Evolutionary conservation across 2,113 vertebrate species (phyloP), one percentile per base, ranked within the genome.

Genomic region (Takifugu flavidus): DNA sequence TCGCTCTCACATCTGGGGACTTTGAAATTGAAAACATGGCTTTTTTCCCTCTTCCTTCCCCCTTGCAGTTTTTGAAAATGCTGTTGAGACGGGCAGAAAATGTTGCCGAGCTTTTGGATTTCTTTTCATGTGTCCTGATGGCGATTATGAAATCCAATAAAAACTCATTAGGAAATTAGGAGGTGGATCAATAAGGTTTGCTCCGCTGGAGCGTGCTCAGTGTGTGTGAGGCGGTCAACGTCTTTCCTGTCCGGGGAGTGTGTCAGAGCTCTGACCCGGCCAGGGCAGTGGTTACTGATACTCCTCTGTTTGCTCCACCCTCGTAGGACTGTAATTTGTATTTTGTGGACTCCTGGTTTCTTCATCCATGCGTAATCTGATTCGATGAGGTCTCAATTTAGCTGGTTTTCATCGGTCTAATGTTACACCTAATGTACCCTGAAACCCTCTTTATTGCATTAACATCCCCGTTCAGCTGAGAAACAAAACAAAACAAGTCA

Each of bases 121-220:
- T 89, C 87, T 88, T 88, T 80, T 82, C 86, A 89, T 84, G 86
- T 87, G 86, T 88, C 88, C 81, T 87, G 87, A 89, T 88, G 89
- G 89, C 87, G 84, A 90, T 91, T 89, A 88, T 89, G 86, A 90
- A 91, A 91, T 92, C 88, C 90, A 90, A 92, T 92, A 89, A 86
- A 91, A 91, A 90, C 90, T 92, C 91, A 92, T 92, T 89, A 90
- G 85, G 72, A 91, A 91, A 91, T 91, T 90, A 90, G 85, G 81
- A 72, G 71, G 68, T 52, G 64, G 83, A 92, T 92, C 90, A 86
- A 92, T 92, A 89, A 72, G 56, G 76, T 87, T 79, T 80, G 84
- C 88, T 88, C 80, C 71, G 78, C 75, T 87, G 85, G 82, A 87
- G 85, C 86, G 53, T 75, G 74, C 72, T 64, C 58, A 70, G 61